Conservation (phyloP, 2,797 vertebrate genomes). For the Potorous gilbertii region DNA sequence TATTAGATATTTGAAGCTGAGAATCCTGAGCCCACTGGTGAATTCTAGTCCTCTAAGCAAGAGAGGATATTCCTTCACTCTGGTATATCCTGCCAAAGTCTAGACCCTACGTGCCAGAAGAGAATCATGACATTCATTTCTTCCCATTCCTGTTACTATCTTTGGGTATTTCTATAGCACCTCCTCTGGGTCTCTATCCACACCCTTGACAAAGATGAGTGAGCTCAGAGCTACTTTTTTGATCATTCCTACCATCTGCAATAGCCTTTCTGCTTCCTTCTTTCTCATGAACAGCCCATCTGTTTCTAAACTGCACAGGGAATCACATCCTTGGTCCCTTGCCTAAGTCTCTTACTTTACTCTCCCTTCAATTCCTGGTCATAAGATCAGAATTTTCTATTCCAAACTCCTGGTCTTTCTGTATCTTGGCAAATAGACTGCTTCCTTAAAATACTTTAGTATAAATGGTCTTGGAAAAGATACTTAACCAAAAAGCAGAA, state of each 20-base stretch:
- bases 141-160: conserved; percentile 21
- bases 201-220: conserved; percentile 50
- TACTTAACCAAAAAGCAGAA: conserved; percentile 7
- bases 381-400: conserved; percentile 37
- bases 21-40: neutral
- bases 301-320: conserved; percentile 48
- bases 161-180: conserved; percentile 16
- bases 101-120: conserved; percentile 39
- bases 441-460: conserved; percentile 12
- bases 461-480: conserved; percentile 27
- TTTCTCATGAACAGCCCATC: conserved; percentile 33
- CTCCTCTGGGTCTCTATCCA: conserved; percentile 47
- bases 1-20: neutral
- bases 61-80: neutral
- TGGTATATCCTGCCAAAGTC: neutral
- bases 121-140: conserved; percentile 14
- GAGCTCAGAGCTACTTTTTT: conserved; percentile 28
- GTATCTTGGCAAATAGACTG: conserved; percentile 40
- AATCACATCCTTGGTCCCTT: conserved; percentile 60
- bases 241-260: conserved; percentile 48
- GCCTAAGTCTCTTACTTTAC: conserved; percentile 51
- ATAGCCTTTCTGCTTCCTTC: conserved; percentile 49
- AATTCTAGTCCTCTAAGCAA: neutral
- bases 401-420: conserved; percentile 33
- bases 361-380: conserved; percentile 37